Conservation (phyloP, 2,113 vertebrate species). For the Poeciliopsis prolifica region DNA sequence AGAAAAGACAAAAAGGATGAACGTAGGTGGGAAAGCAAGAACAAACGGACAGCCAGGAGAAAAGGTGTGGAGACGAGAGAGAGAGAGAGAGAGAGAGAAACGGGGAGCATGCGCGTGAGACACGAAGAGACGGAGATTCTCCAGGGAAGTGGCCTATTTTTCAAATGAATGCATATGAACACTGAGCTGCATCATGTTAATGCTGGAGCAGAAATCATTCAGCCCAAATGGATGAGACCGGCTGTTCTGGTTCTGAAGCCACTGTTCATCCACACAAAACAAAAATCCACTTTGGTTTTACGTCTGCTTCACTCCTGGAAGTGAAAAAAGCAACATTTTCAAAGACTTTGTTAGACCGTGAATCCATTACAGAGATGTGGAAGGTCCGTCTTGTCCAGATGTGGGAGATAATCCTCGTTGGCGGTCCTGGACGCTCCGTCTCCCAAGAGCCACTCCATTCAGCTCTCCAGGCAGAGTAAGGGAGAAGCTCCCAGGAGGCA, state of each 20-base stretch:
- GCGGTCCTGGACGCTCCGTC: background rate
- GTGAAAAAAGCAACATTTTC: too few relatives aligned
- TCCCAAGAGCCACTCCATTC: background rate
- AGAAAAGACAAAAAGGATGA: constrained; percentile 13
- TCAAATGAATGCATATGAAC: constrained; percentile 57
- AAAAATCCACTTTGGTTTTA: background rate
- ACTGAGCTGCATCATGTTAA: constrained; percentile 32
- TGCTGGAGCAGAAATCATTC: constrained; percentile 23
- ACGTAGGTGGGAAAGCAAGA: constrained; percentile 40
- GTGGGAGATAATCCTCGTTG: background rate
- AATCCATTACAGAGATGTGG: background rate
- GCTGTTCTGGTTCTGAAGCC: constrained; percentile 22
- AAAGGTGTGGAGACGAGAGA: background rate
- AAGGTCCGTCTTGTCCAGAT: background rate
- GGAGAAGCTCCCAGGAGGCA: background rate
- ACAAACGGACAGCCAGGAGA: constrained; percentile 37
- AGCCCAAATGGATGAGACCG: constrained; percentile 16
- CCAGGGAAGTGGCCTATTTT: constrained; percentile 69
- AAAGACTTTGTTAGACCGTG: background rate
- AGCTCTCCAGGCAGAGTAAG: background rate
- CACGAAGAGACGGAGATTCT: constrained; percentile 21
- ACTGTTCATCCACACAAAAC: background rate
- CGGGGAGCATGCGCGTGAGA: background rate
- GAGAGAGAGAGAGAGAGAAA: background rate
- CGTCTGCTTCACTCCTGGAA: constrained; percentile 4